These are phyloP conservation scores for Peromyscus attwateri DNA, from an alignment of 2,797 vertebrate genomes.

Conservation along the genomic window DNA sequence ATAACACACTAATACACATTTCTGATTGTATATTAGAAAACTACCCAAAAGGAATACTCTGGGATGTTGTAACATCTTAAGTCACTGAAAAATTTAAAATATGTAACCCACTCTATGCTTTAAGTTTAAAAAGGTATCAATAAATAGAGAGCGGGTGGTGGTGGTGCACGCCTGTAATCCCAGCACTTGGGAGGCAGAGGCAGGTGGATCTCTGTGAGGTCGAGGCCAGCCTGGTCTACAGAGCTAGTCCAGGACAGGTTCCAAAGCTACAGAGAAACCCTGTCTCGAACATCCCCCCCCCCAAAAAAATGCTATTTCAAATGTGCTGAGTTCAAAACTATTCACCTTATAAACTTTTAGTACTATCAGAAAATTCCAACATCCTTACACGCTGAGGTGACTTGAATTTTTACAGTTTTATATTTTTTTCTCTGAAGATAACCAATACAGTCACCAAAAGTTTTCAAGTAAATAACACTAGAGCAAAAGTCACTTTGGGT, in stretches of 20 bases:
- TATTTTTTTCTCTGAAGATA: neutral
- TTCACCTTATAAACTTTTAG: neutral
- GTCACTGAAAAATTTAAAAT: neutral
- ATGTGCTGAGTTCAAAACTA: neutral
- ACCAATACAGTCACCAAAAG: neutral
- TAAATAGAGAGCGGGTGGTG: neutral
- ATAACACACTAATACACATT: neutral
- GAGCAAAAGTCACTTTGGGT: constrained; percentile 11
- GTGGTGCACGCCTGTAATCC: too few relatives aligned
- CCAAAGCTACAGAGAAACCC: too few relatives aligned
- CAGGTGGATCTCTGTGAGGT: too few relatives aligned
- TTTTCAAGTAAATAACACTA: constrained; percentile 52
- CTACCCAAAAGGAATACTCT: neutral
- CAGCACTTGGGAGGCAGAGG: too few relatives aligned
- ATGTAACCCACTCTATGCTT: neutral
- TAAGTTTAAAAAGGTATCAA: neutral
- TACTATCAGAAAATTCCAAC: neutral
- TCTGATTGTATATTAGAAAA: neutral
- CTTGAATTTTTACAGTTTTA: constrained; percentile 19
- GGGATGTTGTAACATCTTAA: neutral
- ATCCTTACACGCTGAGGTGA: neutral
- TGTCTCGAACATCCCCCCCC: too few relatives aligned
- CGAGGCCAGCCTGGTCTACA: too few relatives aligned
- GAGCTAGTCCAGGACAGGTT: too few relatives aligned
- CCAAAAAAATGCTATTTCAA: neutral